Conservation (phyloP, 2,888 invertebrate species). For the Phania funesta region DNA sequence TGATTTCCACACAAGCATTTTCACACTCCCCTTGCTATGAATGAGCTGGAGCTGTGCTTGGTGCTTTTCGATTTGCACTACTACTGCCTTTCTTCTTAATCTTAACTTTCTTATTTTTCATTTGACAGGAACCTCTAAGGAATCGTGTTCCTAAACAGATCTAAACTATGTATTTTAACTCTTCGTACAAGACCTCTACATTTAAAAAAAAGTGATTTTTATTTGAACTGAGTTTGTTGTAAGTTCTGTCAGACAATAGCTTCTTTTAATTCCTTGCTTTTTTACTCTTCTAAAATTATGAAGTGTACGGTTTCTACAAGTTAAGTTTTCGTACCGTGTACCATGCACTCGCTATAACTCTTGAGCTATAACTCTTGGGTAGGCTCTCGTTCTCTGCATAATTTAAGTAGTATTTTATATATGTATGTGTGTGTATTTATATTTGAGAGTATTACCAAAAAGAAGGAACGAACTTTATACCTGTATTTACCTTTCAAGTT, state of each 20-base stretch:
- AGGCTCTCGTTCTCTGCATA: constrained; percentile 59
- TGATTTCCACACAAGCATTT: no score
- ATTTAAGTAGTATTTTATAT: constrained; percentile 58
- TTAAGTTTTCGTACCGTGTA: constrained; percentile 43
- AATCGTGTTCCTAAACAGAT: no score
- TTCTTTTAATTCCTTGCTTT: constrained; percentile 5
- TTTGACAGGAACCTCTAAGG: no score
- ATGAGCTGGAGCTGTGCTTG: no score
- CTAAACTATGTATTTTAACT: no score
- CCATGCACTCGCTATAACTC: background rate
- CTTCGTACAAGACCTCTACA: no score
- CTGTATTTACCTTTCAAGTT: constrained; percentile 66
- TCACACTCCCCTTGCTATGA: no score
- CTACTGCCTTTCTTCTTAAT: no score
- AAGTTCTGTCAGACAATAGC: background rate
- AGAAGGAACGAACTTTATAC: constrained; percentile 43
- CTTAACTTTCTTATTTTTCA: no score
- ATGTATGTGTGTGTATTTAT: constrained; percentile 14
- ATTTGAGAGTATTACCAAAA: constrained; percentile 36
- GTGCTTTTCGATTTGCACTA: no score
- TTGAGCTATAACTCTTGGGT: constrained; percentile 29
- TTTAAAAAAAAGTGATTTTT: background rate
- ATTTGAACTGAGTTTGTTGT: background rate
- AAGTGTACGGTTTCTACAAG: constrained; percentile 50
- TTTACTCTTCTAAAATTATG: constrained; percentile 29